Conservation (phyloP, 2,113 vertebrate species). For the Brachypodius melanocephalos region DNA sequence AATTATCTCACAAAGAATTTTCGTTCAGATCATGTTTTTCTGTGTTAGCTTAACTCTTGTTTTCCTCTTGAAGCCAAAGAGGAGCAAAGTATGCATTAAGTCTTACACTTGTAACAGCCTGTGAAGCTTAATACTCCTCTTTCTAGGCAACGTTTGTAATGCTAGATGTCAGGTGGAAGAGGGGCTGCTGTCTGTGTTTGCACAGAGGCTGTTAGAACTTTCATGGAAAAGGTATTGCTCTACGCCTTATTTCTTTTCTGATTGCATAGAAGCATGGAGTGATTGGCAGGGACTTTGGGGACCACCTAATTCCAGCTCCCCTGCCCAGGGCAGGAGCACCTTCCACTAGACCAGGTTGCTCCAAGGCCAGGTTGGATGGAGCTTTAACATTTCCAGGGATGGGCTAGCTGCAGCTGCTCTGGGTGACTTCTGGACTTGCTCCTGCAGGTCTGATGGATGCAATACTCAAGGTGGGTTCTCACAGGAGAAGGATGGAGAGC, state of each 20-base stretch:
- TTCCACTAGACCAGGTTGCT: neutral
- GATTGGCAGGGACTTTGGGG: neutral
- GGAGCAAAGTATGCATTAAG: neutral
- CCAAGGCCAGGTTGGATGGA: neutral
- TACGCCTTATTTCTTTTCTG: neutral
- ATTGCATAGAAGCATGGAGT: neutral
- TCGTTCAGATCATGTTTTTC: neutral
- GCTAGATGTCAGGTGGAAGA: neutral
- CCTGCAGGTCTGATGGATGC: neutral
- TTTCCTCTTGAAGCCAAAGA: neutral
- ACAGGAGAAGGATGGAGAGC: neutral
- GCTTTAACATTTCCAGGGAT: neutral
- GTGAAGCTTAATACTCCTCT: neutral
- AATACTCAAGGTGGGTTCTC: neutral
- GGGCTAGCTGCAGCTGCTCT: neutral
- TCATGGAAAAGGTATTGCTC: neutral
- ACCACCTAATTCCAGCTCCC: neutral
- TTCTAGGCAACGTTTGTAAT: neutral
- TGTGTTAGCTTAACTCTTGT: neutral
- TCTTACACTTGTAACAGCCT: neutral
- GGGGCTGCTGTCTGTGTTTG: neutral
- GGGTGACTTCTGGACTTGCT: neutral
- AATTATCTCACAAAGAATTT: neutral
- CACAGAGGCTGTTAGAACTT: neutral
- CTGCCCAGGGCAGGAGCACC: neutral